Percentiles rank a stretch among this genome's conserved stretches.
phyloP scores from a whole-genome alignment of 2,113 vertebrate species.

The Scartelaos histophorus region DNA sequence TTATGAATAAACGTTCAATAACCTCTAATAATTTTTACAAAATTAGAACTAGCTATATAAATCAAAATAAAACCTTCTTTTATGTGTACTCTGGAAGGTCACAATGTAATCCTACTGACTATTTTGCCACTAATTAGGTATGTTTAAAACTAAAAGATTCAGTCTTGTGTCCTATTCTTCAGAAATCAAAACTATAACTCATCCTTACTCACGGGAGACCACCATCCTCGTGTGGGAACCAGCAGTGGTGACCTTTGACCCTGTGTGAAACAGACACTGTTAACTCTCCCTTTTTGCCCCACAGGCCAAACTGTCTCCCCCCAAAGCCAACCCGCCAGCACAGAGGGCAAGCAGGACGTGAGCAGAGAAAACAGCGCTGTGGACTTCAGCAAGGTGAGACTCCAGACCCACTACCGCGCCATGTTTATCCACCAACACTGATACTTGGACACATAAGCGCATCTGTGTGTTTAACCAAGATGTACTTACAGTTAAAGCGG shows the following conservation, averaged over 20 bases:
- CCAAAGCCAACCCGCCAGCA: constrained; percentile 86
- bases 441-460: constrained; percentile 34
- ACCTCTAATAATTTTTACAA: no score
- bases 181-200: constrained; percentile 40
- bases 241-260: constrained; percentile 8
- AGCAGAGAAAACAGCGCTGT: constrained; percentile 97
- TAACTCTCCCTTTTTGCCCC: constrained; percentile 52
- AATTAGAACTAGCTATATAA: no score
- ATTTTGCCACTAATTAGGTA: constrained; percentile 1
- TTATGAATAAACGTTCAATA: no score
- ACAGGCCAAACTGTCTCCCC: constrained; percentile 94
- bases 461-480: constrained; percentile 51
- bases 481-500: constrained; percentile 54
- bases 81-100: no score
- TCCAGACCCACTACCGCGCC: constrained; percentile 41
- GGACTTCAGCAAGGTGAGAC: constrained; percentile 95
- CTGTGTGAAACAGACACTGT: constrained; percentile 28
- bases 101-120: no score
- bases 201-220: constrained; percentile 24
- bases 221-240: constrained; percentile 40
- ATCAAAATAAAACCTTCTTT: no score
- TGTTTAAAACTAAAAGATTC: constrained; percentile 7
- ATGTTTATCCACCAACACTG: constrained; percentile 52
- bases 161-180: constrained; percentile 18
- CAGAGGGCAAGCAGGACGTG: constrained; percentile 90